Conservation (phyloP, 2,113 vertebrate species). For the Callaeas wilsoni region DNA sequence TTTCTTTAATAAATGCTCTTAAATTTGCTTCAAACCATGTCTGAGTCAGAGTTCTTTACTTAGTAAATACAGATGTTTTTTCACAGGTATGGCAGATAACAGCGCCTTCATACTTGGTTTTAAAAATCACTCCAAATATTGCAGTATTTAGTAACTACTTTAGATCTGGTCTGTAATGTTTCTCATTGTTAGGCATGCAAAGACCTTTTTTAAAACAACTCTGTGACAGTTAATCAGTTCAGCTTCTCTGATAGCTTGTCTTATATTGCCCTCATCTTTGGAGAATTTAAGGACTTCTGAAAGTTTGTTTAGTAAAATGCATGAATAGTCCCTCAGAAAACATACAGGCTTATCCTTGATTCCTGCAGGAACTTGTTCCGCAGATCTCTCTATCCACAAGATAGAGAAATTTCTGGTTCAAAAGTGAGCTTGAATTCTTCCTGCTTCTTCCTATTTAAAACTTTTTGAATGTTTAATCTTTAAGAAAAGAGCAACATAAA, state of each 20-base stretch:
- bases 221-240: background rate
- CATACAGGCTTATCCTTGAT: background rate
- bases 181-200: background rate
- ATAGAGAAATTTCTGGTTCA: background rate
- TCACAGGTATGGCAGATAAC: background rate
- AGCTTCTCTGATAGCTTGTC: background rate
- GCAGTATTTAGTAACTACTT: background rate
- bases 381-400: background rate
- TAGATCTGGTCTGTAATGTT: background rate
- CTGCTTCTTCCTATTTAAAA: background rate
- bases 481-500: background rate
- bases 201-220: background rate
- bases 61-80: background rate
- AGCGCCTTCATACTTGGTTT: background rate
- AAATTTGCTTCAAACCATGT: background rate
- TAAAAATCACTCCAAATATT: background rate
- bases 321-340: background rate
- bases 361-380: background rate
- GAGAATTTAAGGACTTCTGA: background rate
- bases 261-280: background rate
- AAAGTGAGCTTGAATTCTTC: background rate
- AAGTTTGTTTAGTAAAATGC: background rate
- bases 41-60: background rate
- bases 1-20: conserved; percentile 33
- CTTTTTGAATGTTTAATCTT: background rate